Evolutionary conservation across 2,888 invertebrate species (phyloP), one percentile per base, ranked within the genome.

Genomic region (Augochlorella aurata): DNA sequence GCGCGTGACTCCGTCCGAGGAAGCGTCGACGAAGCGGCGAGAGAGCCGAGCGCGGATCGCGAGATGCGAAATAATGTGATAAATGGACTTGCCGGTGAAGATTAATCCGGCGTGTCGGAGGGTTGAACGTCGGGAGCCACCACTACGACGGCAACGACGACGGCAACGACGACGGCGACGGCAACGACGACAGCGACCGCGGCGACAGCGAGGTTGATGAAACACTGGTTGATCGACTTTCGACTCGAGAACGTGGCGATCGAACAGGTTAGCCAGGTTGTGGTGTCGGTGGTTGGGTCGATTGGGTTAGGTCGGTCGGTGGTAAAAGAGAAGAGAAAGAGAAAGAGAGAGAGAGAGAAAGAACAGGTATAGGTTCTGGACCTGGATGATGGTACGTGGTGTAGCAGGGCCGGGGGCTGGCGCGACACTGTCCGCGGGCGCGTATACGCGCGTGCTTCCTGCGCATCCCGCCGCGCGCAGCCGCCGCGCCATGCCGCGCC

Each of bases 391-490:
- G 91, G 90, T 91, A 90, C 91, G 92, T 92, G 93, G 91, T 93
- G 92, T 90, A 90, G 91, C 93, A 92, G 93, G 93, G 91, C 92
- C 93, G 92, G 92, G 93, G 92, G 92, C 93, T 93, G 92, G 92
- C 93, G 92, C 93, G 92, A 93, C 92, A 93, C 93, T 93, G 93
- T 90, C 89, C 90, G 87, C 91, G 90, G 83, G 85, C 89, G 89
- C 90, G 82, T 84, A 86, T 85, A 86, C 89, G 89, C 91, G 91
- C 90, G 92, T 91, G 91, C 91, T 92, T 85, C 88, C 83, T 86
- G 88, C 87, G 90, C 90, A 89, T 85, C 86, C 84, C 75, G 68
- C 68, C 45, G 80, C 89, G 92, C 93, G 92, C 92, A 92, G 83
- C 87, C 78, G 77, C 71, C 74, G 38, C 3, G 38, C 38, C 90